phyloP scores from a whole-genome alignment of 2,797 vertebrate genomes.

The Oceanodroma leucorhoa region DNA sequence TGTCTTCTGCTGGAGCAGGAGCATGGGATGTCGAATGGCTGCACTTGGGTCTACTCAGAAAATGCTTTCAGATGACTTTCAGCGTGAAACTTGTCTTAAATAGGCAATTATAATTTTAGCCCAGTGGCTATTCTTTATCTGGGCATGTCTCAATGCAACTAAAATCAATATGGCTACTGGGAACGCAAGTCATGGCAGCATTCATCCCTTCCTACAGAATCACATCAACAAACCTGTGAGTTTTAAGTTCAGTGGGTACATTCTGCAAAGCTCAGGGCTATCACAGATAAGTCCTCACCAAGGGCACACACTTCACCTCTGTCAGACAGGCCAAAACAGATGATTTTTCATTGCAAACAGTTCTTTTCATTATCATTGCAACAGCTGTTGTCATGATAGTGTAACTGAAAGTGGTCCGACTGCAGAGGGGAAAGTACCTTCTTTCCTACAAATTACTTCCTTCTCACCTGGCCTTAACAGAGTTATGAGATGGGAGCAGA shows the following conservation, averaged over 20 bases:
- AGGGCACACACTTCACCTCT: background rate
- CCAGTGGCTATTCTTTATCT: background rate
- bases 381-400: background rate
- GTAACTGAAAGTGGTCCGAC: background rate
- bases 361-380: background rate
- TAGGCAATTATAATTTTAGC: background rate
- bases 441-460: fast-evolving
- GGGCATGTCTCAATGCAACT: background rate
- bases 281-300: background rate
- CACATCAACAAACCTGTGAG: background rate
- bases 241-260: background rate
- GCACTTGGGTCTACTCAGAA: background rate
- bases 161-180: background rate
- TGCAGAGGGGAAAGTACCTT: background rate
- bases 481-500: background rate
- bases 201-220: background rate
- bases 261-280: background rate
- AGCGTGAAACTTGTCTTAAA: background rate
- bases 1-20: background rate
- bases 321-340: background rate
- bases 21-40: fast-evolving
- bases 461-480: background rate
- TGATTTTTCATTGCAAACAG: background rate
- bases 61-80: background rate
- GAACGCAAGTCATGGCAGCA: background rate